A percentile compares a stretch with the other conserved stretches of the same genome.
Evolutionary conservation across 2,888 invertebrate genomes (phyloP).

Genomic region (Stenotaenia linearis): DNA sequence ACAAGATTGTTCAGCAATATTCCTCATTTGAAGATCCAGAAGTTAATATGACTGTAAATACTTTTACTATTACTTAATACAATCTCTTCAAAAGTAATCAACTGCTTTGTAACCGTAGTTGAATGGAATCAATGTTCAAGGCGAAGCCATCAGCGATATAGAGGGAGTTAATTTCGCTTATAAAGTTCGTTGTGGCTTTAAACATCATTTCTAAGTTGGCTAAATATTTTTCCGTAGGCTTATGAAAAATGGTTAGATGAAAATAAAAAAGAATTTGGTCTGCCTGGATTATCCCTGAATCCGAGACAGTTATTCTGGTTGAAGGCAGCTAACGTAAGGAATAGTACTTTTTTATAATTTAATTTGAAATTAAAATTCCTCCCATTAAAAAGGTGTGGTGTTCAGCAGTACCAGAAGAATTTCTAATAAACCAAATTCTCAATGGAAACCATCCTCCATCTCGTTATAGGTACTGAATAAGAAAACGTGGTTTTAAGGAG

Average conservation of each 20-base stretch:
- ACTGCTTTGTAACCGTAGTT: background rate
- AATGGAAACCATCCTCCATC: background rate
- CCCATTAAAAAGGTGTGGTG: background rate
- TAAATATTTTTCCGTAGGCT: background rate
- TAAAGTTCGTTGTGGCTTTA: background rate
- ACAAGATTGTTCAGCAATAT: background rate
- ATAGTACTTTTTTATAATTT: background rate
- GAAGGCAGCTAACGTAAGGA: background rate
- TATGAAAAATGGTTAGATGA: background rate
- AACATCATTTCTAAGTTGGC: background rate
- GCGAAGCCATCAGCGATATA: background rate
- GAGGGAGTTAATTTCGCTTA: background rate
- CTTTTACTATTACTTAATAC: no score
- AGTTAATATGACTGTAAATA: no score
- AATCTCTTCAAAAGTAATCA: no score
- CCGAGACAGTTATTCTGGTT: background rate
- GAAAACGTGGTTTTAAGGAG: background rate
- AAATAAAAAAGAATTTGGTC: background rate
- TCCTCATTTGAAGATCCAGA: background rate
- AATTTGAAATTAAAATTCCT: background rate
- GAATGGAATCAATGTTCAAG: background rate
- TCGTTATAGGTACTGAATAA: background rate
- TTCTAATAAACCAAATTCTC: background rate
- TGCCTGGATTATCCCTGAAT: background rate
- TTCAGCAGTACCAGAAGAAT: background rate